Base-by-base conservation (phyloP, 1,140 invertebrate species). In the Conopomorpha cramerella region DNA sequence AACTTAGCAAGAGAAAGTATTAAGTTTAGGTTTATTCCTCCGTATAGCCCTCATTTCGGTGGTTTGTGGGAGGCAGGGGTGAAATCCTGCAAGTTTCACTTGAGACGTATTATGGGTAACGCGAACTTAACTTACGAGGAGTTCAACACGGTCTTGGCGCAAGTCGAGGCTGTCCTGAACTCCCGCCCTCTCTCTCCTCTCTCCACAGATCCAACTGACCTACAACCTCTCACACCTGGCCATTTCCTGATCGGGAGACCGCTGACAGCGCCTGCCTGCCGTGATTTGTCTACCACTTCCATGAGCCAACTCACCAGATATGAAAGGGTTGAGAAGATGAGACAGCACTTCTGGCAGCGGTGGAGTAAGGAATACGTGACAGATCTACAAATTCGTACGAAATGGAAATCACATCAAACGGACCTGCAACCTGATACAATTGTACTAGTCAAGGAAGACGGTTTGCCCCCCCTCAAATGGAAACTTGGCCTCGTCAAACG, bases 121-220 rank as follows among this genome's bases (percentile, higher is more conserved):
- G 36, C 36, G n/a, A 39, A 43, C 13, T 33, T 55, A 2, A 58
- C 49, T n/a, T 55, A 44, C 23, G 54, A 57, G 36, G 51, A 57
- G 30, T 34, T 51, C 7, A 41, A 16, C 29, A 60, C 54, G 10
- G 10, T 57, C 34, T 46, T 61, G 23, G 14, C 49, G 28, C 55
- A 58, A 48, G 51, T 61, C 15, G 54, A 61, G 41, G 45, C 50
- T 17, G 19, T 59, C 15, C 43, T 56, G 2, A 48, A 48, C 14
- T 51, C 42, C 25, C 31, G 45, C 17, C 45, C 49, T 16, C 32
- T 51, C 27, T 33, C 32, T 27, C 41, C 48, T 18, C 11, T 51
- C 15, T 51, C 48, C 30, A 17, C 45, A 16, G 39, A 51, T 18
- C 45, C 42, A 3, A 43, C 38, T 15, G 49, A 43, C 19, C 16